phyloP scores from a whole-genome alignment of 2,113 vertebrate species.

The Anarhynchus alexandrinus region DNA sequence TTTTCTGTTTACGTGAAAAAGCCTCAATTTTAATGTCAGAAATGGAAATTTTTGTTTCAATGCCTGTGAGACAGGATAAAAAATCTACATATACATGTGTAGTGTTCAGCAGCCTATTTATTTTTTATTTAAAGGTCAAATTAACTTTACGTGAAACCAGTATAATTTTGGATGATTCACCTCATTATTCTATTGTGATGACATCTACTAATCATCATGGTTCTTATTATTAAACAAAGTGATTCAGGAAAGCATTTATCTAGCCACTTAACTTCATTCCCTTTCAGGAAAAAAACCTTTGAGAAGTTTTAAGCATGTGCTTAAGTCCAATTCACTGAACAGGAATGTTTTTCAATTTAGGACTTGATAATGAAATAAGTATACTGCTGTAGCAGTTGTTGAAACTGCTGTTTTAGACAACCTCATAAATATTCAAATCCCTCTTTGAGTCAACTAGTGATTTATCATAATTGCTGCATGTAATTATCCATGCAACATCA shows the following conservation, averaged over 20 bases:
- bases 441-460: slow-evolving; percentile 1
- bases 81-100: not conserved
- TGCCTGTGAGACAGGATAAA: not conserved
- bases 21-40: not conserved
- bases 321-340: not conserved
- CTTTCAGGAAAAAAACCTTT: not conserved
- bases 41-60: not conserved
- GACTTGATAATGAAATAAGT: slow-evolving; percentile 6
- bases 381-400: not conserved
- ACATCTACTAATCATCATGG: not conserved
- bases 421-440: slow-evolving; percentile 11
- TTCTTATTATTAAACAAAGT: slow-evolving; percentile 32
- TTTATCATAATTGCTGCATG: slow-evolving; percentile 5
- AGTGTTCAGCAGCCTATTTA: not conserved
- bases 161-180: slow-evolving; percentile 29
- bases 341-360: not conserved
- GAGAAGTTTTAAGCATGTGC: not conserved
- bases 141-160: not conserved
- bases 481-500: slow-evolving; percentile 1
- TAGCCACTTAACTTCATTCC: not conserved
- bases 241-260: not conserved
- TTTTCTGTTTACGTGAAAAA: not conserved
- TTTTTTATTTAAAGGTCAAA: slow-evolving; percentile 10
- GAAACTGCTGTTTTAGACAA: slow-evolving; percentile 10
- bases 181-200: slow-evolving; percentile 14